phyloP scores from a whole-genome alignment of 2,888 invertebrate species.

The Quadriops clusia region DNA sequence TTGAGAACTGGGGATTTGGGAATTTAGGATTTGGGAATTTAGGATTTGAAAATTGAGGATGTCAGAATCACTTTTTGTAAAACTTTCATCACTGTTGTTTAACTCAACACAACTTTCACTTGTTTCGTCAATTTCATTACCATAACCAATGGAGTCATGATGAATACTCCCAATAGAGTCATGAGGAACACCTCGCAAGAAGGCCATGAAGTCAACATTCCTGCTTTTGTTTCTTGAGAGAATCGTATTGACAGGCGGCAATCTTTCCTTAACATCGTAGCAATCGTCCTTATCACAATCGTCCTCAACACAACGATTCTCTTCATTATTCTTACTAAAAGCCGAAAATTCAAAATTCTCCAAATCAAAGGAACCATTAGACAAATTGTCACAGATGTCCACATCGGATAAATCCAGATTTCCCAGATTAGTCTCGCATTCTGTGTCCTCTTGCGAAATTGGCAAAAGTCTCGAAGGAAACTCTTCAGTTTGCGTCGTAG shows the following conservation, averaged over 20 bases:
- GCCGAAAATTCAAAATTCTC: conserved; percentile 19
- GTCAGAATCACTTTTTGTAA: too few relatives aligned
- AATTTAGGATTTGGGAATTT: too few relatives aligned
- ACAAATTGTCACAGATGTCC: conserved; percentile 26
- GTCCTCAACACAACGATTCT: conserved; percentile 14
- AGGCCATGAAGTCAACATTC: conserved; percentile 29
- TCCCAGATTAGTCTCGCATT: conserved; percentile 11
- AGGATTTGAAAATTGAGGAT: too few relatives aligned
- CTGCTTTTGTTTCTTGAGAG: conserved; percentile 19
- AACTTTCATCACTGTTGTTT: too few relatives aligned
- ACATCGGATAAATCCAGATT: conserved; percentile 24
- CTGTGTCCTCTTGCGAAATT: too few relatives aligned
- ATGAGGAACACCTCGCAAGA: conserved; percentile 23
- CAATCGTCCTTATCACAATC: conserved; percentile 16
- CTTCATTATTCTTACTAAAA: conserved; percentile 12
- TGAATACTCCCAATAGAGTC: conserved; percentile 18
- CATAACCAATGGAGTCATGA: too few relatives aligned
- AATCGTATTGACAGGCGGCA: conserved; percentile 28
- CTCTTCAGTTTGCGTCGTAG: too few relatives aligned
- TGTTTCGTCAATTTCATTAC: too few relatives aligned
- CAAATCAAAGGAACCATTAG: conserved; percentile 25
- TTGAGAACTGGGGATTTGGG: too few relatives aligned
- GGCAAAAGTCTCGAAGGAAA: too few relatives aligned
- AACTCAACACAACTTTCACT: too few relatives aligned
- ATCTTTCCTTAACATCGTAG: conserved; percentile 10